These are phyloP conservation scores for Cephalopterus ornatus DNA, from an alignment of 2,113 vertebrate genomes.

Conservation along the genomic window DNA sequence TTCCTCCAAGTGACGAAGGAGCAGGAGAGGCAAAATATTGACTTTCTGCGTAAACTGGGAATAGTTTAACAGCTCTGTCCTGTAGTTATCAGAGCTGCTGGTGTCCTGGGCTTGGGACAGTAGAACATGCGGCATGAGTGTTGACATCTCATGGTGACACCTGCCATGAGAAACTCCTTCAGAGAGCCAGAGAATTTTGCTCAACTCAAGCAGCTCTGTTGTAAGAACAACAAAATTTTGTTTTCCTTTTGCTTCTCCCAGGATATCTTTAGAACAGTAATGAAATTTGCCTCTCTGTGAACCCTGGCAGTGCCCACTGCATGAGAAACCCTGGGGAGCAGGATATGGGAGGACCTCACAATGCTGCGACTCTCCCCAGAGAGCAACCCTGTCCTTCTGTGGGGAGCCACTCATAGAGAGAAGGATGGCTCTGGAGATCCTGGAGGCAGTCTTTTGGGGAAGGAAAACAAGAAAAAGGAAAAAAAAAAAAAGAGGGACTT, in stretches of 20 bases:
- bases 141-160: neutral
- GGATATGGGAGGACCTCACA: neutral
- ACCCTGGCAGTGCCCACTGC: neutral
- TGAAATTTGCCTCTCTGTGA: neutral
- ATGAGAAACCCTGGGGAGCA: neutral
- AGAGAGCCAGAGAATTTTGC: neutral
- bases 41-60: neutral
- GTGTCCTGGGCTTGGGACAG: neutral
- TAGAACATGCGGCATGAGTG: neutral
- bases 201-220: neutral
- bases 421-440: neutral
- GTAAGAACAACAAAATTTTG: neutral
- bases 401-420: neutral
- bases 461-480: too few species aligned
- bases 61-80: neutral
- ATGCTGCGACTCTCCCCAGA: neutral
- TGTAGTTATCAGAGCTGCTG: neutral
- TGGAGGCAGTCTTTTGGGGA: neutral
- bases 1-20: conserved; percentile 12
- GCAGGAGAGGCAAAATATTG: neutral
- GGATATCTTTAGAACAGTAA: neutral
- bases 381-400: neutral
- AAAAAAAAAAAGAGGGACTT: neutral
- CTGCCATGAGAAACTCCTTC: neutral
- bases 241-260: neutral